A percentile compares a stretch with the other conserved stretches of the same genome.
phyloP scores from a whole-genome alignment of 2,113 vertebrate species.

The Natator depressus region DNA sequence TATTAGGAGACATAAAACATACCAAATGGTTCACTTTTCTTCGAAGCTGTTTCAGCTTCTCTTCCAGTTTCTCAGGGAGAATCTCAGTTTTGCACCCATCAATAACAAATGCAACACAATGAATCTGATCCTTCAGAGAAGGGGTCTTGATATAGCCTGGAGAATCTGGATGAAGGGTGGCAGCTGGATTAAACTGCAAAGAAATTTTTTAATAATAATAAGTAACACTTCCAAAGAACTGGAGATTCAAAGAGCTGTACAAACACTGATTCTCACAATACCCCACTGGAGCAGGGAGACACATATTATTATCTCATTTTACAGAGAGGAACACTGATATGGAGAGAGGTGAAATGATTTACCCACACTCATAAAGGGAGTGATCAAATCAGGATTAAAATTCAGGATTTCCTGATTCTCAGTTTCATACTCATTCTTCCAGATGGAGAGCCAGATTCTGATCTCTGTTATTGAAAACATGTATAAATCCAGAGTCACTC shows the following conservation, averaged over 20 bases:
- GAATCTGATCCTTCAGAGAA: slow-evolving; percentile 51
- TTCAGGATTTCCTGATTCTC: neutral
- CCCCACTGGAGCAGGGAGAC: neutral
- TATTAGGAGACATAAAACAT: neutral
- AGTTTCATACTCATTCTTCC: neutral
- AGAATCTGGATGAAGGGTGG: neutral
- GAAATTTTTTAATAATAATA: neutral
- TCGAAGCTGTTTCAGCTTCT: slow-evolving; percentile 71
- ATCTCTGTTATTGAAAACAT: neutral
- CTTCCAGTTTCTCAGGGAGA: slow-evolving; percentile 64
- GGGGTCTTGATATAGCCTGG: neutral
- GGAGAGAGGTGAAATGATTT: neutral
- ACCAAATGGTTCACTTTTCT: slow-evolving; percentile 58
- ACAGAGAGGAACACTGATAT: neutral
- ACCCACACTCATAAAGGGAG: neutral
- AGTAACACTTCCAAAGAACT: neutral
- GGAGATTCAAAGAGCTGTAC: neutral
- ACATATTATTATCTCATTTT: neutral
- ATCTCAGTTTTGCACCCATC: slow-evolving; percentile 60
- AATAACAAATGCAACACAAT: slow-evolving; percentile 66
- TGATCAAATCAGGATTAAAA: neutral
- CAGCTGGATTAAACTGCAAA: slow-evolving; percentile 18
- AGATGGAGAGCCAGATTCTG: neutral
- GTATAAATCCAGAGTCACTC: neutral
- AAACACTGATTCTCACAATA: neutral